Percentiles rank a stretch among this genome's conserved stretches.
These are phyloP conservation scores for Phyllotis vaccarum DNA, from an alignment of 2,797 vertebrate species.

Conservation along the genomic window DNA sequence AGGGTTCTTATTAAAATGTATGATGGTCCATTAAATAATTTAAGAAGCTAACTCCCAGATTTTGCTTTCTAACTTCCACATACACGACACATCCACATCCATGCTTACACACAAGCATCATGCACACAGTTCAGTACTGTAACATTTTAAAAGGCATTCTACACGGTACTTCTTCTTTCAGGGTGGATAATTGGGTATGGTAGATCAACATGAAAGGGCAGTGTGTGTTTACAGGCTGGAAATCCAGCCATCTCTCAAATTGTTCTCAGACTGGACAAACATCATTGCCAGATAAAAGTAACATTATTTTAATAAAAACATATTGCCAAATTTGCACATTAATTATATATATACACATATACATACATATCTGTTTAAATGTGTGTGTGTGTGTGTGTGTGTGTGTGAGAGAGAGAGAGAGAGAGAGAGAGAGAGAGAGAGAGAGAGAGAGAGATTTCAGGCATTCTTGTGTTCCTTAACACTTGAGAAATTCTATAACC, in stretches of 20 bases:
- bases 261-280: conserved; percentile 6
- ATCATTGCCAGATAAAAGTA: background rate
- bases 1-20: conserved; percentile 1
- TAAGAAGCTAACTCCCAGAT: background rate
- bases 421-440: too few species aligned
- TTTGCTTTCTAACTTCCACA: background rate
- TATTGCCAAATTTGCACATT: background rate
- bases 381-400: too few species aligned
- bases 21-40: background rate
- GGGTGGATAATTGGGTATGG: background rate
- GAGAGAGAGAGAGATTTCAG: background rate
- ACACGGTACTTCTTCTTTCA: background rate
- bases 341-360: background rate
- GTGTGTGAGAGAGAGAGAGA: too few species aligned
- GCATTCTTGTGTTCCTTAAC: background rate
- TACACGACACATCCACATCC: background rate
- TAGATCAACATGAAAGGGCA: background rate
- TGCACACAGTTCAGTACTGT: background rate
- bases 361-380: too few species aligned
- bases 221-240: background rate
- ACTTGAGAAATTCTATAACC: background rate
- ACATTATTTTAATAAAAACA: conserved; percentile 40
- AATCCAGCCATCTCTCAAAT: background rate
- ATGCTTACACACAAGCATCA: background rate
- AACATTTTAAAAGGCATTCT: background rate